Conservation (phyloP, 2,888 invertebrate genomes). For the Phlogophora meticulosa region DNA sequence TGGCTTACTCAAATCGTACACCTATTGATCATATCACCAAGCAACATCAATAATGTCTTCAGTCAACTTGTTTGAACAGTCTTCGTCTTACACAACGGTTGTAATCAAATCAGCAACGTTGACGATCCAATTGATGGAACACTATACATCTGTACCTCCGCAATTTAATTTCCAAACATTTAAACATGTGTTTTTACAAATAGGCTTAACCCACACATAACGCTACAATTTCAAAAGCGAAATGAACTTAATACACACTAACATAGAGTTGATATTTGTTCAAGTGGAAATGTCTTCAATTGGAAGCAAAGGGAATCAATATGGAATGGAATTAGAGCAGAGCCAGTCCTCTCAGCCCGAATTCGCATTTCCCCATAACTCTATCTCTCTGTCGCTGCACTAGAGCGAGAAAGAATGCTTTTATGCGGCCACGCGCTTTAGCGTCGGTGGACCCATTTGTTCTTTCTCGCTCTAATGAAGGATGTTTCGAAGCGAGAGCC, state of each 20-base stretch:
- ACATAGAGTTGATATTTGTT: no score
- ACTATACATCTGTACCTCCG: neutral
- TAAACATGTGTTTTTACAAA: no score
- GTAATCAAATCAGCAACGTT: conserved; percentile 16
- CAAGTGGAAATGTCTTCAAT: neutral
- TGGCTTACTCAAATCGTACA: conserved; percentile 10
- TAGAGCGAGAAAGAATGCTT: neutral
- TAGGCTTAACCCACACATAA: neutral
- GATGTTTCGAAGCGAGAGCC: neutral
- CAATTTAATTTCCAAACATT: no score
- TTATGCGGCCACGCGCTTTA: neutral
- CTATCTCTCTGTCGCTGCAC: neutral
- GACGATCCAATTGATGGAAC: neutral
- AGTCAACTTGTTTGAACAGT: conserved; percentile 44
- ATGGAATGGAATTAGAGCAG: neutral
- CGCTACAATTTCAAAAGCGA: neutral
- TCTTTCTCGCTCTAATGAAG: neutral
- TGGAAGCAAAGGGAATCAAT: no score
- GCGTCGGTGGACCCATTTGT: no score
- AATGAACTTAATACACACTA: no score
- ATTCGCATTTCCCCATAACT: neutral
- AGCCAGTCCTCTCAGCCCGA: neutral
- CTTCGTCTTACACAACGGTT: conserved; percentile 41
- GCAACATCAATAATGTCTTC: conserved; percentile 21
- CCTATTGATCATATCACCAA: conserved; percentile 20